These are phyloP conservation scores for Phataginus tetradactyla DNA, from an alignment of 2,797 vertebrate genomes.

Conservation along the genomic window DNA sequence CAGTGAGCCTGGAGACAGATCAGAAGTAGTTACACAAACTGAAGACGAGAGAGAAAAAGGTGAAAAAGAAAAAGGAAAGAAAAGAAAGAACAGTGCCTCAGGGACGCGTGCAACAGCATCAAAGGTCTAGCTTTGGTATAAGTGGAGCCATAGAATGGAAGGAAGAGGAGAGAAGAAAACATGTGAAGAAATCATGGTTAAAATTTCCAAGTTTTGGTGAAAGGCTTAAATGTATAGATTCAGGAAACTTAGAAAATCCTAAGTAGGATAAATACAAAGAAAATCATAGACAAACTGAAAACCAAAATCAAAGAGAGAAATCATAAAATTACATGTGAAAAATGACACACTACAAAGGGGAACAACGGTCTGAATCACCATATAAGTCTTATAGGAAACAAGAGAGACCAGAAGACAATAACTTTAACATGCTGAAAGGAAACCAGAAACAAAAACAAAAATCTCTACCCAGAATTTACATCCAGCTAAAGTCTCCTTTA, in stretches of 20 bases:
- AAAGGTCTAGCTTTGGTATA: background rate
- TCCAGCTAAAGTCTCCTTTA: background rate
- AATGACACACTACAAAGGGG: fast-evolving
- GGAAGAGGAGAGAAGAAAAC: background rate
- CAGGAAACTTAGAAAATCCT: background rate
- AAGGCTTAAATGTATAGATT: background rate
- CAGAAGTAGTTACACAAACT: no score
- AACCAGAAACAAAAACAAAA: no score
- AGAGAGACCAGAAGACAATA: background rate
- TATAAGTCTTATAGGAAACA: background rate
- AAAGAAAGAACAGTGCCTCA: no score
- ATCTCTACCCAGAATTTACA: background rate
- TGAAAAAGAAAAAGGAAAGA: no score
- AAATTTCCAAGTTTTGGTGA: background rate
- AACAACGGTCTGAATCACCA: fast-evolving
- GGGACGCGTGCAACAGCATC: fast-evolving
- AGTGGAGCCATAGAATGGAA: background rate
- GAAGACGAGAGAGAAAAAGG: background rate
- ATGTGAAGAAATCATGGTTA: background rate
- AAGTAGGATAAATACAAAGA: background rate
- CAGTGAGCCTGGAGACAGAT: background rate
- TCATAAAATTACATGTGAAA: background rate
- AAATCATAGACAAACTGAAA: background rate
- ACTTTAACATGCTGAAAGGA: background rate
- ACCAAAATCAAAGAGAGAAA: background rate